Conservation (phyloP, 1,140 invertebrate genomes). For the Bombus turneri region DNA sequence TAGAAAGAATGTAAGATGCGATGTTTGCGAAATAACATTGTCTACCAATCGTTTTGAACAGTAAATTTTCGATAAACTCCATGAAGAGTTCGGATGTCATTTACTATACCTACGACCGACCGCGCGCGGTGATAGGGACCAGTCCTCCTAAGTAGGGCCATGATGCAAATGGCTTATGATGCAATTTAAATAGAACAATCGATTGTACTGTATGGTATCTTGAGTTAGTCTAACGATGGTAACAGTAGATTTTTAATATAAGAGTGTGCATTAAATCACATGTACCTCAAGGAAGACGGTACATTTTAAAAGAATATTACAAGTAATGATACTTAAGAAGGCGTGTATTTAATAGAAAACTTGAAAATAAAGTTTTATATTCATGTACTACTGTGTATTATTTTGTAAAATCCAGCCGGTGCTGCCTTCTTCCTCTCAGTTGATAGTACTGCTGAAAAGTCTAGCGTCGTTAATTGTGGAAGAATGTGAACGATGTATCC, state of each 20-base stretch:
- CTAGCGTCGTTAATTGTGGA: slow-evolving; percentile 81
- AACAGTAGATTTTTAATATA: slow-evolving; percentile 32
- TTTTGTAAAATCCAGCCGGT: slow-evolving; percentile 73
- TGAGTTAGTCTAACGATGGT: slow-evolving; percentile 29
- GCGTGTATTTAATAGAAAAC: slow-evolving; percentile 49
- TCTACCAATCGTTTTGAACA: too few species aligned
- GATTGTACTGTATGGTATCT: slow-evolving; percentile 28
- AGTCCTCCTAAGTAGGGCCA: too few species aligned
- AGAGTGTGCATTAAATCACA: neutral
- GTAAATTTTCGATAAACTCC: too few species aligned
- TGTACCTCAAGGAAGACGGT: slow-evolving; percentile 38
- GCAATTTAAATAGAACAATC: slow-evolving; percentile 32
- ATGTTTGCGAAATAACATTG: too few species aligned
- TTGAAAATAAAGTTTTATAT: slow-evolving; percentile 67
- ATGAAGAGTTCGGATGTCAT: too few species aligned
- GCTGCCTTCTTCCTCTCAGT: slow-evolving; percentile 71
- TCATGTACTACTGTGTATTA: slow-evolving; percentile 53
- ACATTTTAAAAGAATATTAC: slow-evolving; percentile 59
- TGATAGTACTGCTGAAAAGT: slow-evolving; percentile 79
- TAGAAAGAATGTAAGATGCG: too few species aligned
- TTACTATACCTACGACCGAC: too few species aligned
- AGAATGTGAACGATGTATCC: slow-evolving; percentile 80
- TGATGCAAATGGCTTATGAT: neutral
- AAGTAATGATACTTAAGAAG: slow-evolving; percentile 53
- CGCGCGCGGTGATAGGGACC: too few species aligned